Conservation (phyloP, 1,140 invertebrate species). For the Rhyzopertha dominica region DNA sequence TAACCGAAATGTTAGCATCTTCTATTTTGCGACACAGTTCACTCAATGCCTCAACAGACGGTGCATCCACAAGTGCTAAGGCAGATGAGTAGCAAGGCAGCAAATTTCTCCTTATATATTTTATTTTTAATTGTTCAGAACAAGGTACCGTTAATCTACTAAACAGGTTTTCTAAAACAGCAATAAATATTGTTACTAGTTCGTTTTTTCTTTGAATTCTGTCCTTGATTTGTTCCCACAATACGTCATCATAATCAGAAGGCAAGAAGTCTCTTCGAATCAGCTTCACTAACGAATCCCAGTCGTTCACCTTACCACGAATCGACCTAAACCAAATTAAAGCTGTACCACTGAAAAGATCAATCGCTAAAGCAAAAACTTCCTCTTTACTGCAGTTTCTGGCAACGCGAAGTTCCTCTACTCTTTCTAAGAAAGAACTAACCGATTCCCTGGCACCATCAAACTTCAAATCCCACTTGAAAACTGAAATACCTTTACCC, state of each 20-base stretch:
- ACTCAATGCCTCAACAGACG: not conserved
- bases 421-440: conserved; percentile 12
- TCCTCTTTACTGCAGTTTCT: conserved; percentile 1
- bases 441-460: conserved; percentile 8
- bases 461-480: too few species aligned
- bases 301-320: conserved; percentile 18
- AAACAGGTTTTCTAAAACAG: conserved; percentile 32
- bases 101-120: conserved; percentile 31
- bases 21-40: conserved; percentile 5
- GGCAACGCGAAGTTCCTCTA: conserved; percentile 6
- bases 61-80: conserved; percentile 7
- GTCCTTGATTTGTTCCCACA: conserved; percentile 31
- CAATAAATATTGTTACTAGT: conserved; percentile 32
- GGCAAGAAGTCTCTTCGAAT: conserved; percentile 30
- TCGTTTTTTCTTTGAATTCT: conserved; percentile 34
- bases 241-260: conserved; percentile 32
- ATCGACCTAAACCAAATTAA: conserved; percentile 33
- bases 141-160: conserved; percentile 24
- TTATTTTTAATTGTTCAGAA: conserved; percentile 28
- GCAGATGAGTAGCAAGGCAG: conserved; percentile 24
- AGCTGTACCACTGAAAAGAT: conserved; percentile 36
- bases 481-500: too few species aligned
- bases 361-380: conserved; percentile 17
- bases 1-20: too few species aligned
- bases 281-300: conserved; percentile 21